Evolutionary conservation across 2,113 vertebrate genomes (phyloP).

Genomic region (Crotalus horridus): DNA sequence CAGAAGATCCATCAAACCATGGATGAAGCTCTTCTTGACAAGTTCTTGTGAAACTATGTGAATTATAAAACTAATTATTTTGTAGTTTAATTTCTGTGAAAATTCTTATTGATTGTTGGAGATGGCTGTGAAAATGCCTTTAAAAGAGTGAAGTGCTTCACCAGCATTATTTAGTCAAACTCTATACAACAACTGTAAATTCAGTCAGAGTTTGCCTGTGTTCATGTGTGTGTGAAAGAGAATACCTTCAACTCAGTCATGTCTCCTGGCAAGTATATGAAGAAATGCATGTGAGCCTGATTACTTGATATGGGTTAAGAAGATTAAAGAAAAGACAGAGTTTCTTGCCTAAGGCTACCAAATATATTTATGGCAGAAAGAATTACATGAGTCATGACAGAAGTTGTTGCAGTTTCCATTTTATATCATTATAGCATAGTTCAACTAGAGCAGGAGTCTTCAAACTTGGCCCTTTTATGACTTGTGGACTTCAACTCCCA

Average conservation of each 20-base stretch:
- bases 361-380: not conserved
- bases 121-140: not conserved
- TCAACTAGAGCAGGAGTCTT: not conserved
- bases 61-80: not conserved
- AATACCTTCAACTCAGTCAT: too few species aligned
- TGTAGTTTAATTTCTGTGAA: not conserved
- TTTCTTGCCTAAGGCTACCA: not conserved
- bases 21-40: not conserved
- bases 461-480: too few species aligned
- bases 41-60: not conserved
- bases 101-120: not conserved
- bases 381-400: not conserved
- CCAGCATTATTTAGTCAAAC: not conserved
- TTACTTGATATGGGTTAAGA: not conserved
- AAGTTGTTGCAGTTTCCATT: not conserved
- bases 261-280: too few species aligned
- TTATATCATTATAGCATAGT: not conserved
- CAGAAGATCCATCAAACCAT: not conserved
- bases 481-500: too few species aligned
- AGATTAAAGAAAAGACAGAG: not conserved
- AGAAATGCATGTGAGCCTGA: too few species aligned
- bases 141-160: not conserved
- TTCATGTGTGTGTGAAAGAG: too few species aligned
- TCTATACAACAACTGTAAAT: not conserved
- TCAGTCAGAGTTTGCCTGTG: too few species aligned